Evolutionary conservation across 2,113 vertebrate species (phyloP).

Genomic region (Thalassoma bifasciatum): DNA sequence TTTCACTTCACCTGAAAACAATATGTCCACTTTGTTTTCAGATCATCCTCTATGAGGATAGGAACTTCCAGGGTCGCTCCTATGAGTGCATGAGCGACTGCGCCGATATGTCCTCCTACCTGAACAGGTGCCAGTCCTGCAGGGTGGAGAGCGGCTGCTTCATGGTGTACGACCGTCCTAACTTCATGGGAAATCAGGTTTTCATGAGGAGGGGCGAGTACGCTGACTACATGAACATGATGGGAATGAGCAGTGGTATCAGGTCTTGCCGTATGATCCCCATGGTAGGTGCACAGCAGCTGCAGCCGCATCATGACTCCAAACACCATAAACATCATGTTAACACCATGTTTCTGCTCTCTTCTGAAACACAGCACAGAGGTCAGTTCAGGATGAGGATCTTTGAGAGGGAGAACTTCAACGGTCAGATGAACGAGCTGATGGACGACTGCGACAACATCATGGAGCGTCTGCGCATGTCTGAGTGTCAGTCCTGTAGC

Average conservation of each 20-base stretch:
- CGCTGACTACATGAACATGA: constrained; percentile 74
- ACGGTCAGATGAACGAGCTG: constrained; percentile 62
- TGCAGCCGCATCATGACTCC: not conserved
- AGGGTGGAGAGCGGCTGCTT: constrained; percentile 82
- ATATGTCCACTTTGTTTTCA: constrained; percentile 9
- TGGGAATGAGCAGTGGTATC: constrained; percentile 70
- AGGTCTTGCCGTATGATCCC: constrained; percentile 81
- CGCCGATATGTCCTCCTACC: constrained; percentile 73
- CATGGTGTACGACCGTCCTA: constrained; percentile 83
- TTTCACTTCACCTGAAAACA: not conserved
- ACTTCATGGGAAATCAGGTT: constrained; percentile 83
- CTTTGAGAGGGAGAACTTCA: constrained; percentile 70
- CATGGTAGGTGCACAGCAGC: constrained; percentile 63
- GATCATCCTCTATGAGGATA: constrained; percentile 82
- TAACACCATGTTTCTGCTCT: not conserved
- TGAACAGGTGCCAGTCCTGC: constrained; percentile 77
- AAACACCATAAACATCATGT: not conserved
- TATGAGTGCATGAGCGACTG: constrained; percentile 82
- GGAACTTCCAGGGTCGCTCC: constrained; percentile 80
- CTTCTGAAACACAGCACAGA: constrained; percentile 53
- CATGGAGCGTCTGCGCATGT: constrained; percentile 64
- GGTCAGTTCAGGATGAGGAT: constrained; percentile 71
- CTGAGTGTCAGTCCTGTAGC: constrained; percentile 58
- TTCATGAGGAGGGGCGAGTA: constrained; percentile 79
- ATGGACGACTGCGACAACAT: constrained; percentile 68